Base-by-base conservation (phyloP, 2,888 invertebrate genomes). In the Cylindroiulus punctatus region DNA sequence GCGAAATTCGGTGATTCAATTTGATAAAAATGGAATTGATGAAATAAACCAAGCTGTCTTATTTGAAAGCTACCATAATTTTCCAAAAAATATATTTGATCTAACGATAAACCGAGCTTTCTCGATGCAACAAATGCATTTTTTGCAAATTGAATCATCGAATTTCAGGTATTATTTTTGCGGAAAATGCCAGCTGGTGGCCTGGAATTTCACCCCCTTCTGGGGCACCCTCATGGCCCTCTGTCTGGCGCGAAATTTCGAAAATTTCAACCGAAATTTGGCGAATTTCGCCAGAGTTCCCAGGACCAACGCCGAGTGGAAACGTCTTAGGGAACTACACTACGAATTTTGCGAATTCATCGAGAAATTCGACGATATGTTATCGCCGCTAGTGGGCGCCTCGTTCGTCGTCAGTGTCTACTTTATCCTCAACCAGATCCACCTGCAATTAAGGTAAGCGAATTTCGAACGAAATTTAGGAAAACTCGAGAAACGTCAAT, bases 201-300 rank as follows among this genome's bases (percentile, higher is more conserved):
- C 76, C n/a, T 85, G 76, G 65, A 85, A 85, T 85, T 85, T 44
- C 85, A 65, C 22, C 36, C 65, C 65, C 44, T 85, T 40, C 36
- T n/a, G 52, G 19, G 10, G 65, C 3, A 85, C 65, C 4, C 22
- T 40, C 14, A 52, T 32, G n/a, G 85, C 57, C 19, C 4, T 85
- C 4, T 85, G 57, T 19, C 7, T 85, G 42, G 12, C 12, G 8
- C 47, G 30, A 65, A 44, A 40, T 8, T 26, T 85, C 26, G n/a
- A 40, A 30, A 44, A 32, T 19, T 85, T 85, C 44, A 65, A 52
- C n/a, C 5, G 19, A 57, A 12, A 10, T 26, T 8, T 85, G 26
- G 10, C 5, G n/a, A 1, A 0, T 7, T 26, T 85, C 36, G 32
- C 19, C 12, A 10, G 5, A 7, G 26, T 32, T 7, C 5, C 7